Base-by-base conservation (phyloP, 2,797 vertebrate genomes). In the Phoxinus dragarum region DNA sequence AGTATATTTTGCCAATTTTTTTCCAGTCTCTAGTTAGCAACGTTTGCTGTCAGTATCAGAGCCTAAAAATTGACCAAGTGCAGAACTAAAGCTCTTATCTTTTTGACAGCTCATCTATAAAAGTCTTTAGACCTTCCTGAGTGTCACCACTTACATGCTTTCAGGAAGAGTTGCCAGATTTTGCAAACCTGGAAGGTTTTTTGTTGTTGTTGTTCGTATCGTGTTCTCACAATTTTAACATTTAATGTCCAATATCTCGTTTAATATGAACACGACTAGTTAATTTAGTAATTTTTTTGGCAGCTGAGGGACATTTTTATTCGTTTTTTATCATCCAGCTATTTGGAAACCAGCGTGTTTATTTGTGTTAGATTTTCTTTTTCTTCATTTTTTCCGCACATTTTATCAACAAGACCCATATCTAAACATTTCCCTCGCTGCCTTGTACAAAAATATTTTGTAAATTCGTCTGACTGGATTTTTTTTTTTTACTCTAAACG, bases 91-190 rank as follows among this genome's bases (percentile, higher is more conserved):
- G 34, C 81, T 87, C 67, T 64, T 69, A 81, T 56, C 83, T 44
- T 68, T 85, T 82, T 82, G 87, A 88, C 74, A 88, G 84, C 75
- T 88, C 74, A 44, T 82, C 68, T 82, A 71, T 77, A 56, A 59
- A 74, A 80, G 76, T 61, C 78, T 84, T 61, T 34, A 81, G 54
- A 64, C 74, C 59, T 84, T 52, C n/a, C 69, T 52, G 85, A 69
- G 64, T 67, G 38, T 67, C 47, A 73, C 40, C 83, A 79, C 38
- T 34, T 59, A 14, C 69, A 81, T 81, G 75, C 61, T 81, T 82
- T 61, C 79, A 78, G 86, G 83, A 76, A 82, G 61, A 21, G 79
- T 86, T 67, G 59, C 61, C 84, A 81, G 84, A 75, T 86, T 81
- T 54, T 68, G 78, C 38, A 54, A 69, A 59, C 49, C 82, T 78